Percentiles rank a stretch among this genome's conserved stretches.
Evolutionary conservation across 2,113 vertebrate species (phyloP).

Genomic region (Fukomys damarensis): DNA sequence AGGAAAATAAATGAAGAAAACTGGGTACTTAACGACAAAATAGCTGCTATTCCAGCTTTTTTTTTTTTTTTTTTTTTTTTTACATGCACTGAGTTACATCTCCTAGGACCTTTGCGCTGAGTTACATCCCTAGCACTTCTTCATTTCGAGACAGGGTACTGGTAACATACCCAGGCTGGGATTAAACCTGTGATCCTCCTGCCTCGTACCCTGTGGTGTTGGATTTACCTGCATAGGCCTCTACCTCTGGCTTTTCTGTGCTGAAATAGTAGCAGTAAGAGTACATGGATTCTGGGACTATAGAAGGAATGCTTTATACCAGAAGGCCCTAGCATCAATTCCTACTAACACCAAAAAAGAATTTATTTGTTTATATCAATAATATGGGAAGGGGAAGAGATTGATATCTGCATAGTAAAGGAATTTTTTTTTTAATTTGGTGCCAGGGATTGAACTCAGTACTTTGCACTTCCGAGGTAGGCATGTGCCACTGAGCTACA

Average conservation of each 20-base stretch:
- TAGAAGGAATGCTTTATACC: neutral
- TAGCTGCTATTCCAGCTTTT: neutral
- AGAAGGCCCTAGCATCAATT: neutral
- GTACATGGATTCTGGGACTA: neutral
- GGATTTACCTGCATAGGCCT: neutral
- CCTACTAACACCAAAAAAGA: neutral
- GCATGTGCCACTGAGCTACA: too few species aligned
- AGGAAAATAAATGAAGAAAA: constrained; percentile 16
- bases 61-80: neutral
- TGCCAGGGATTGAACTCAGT: too few species aligned
- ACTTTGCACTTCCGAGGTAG: too few species aligned
- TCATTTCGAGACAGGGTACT: neutral
- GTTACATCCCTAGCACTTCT: neutral
- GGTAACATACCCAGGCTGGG: neutral
- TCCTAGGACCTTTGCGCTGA: neutral
- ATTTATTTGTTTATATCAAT: constrained; percentile 30
- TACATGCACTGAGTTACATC: too few species aligned
- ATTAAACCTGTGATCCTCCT: neutral
- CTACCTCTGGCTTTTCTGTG: neutral
- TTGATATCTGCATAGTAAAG: neutral
- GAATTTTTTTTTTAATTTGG: neutral
- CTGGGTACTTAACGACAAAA: constrained; percentile 17
- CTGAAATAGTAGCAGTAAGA: constrained; percentile 12
- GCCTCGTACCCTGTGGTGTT: neutral
- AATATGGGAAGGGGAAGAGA: neutral